phyloP scores from a whole-genome alignment of 2,797 vertebrate species.

The Muscicapa striata region DNA sequence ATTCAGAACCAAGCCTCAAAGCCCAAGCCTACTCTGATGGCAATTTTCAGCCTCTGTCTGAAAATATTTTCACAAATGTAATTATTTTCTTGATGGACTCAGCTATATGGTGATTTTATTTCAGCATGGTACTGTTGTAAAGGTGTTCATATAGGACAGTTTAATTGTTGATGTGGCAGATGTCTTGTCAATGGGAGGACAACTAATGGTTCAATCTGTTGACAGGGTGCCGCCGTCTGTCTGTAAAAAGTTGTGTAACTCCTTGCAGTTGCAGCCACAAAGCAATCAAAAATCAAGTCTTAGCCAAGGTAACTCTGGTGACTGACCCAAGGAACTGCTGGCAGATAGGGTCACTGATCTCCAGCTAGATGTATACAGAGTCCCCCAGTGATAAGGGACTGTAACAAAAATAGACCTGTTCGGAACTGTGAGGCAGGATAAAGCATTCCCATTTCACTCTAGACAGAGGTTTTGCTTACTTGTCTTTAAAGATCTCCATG shows the following conservation, averaged over 20 bases:
- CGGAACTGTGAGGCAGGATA: neutral
- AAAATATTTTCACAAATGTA: neutral
- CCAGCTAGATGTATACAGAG: neutral
- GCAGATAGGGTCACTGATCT: neutral
- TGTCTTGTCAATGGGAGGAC: neutral
- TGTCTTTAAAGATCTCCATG: neutral
- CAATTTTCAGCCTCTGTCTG: neutral
- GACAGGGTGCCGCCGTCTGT: neutral
- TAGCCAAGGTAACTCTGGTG: neutral
- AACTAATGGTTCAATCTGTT: neutral
- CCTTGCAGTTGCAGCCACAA: neutral
- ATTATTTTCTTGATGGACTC: neutral
- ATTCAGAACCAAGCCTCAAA: neutral
- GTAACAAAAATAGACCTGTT: slow-evolving; percentile 26
- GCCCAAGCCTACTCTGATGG: neutral
- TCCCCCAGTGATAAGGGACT: neutral
- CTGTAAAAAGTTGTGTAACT: neutral
- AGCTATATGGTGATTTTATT: neutral
- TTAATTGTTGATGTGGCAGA: neutral
- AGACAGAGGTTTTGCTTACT: neutral
- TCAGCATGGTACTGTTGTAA: neutral
- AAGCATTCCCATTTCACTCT: neutral
- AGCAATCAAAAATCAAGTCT: neutral
- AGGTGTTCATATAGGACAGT: neutral
- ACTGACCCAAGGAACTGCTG: neutral